phyloP scores from a whole-genome alignment of 2,797 vertebrate species.

The Morelia viridis region DNA sequence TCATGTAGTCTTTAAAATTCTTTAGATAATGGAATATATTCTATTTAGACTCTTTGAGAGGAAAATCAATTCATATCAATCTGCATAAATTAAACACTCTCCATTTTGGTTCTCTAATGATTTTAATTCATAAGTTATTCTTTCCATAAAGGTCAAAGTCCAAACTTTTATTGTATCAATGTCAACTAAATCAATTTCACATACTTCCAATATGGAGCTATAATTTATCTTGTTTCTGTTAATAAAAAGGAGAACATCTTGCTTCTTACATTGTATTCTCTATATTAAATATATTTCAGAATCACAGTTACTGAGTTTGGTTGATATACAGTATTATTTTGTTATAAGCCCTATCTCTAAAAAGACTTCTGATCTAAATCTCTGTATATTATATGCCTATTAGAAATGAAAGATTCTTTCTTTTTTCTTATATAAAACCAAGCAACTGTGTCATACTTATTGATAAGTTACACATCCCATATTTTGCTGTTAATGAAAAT shows the following conservation, averaged over 20 bases:
- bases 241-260: neutral
- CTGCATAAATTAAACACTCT: neutral
- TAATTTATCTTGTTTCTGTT: neutral
- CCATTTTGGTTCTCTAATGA: neutral
- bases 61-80: neutral
- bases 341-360: neutral
- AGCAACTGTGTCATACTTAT: neutral
- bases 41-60: neutral
- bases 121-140: neutral
- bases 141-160: neutral
- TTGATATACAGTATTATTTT: neutral
- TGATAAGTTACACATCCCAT: neutral
- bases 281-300: neutral
- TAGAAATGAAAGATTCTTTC: neutral
- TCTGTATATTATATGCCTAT: neutral
- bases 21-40: neutral
- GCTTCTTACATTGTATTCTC: too few species aligned
- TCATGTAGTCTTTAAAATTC: neutral
- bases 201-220: neutral
- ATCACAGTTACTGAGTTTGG: neutral
- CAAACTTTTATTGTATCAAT: neutral
- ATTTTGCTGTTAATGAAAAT: neutral
- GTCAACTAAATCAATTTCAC: neutral
- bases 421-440: neutral
- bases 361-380: neutral